Evolutionary conservation across 1,140 invertebrate species (phyloP).

Genomic region (Cephus cinctus): DNA sequence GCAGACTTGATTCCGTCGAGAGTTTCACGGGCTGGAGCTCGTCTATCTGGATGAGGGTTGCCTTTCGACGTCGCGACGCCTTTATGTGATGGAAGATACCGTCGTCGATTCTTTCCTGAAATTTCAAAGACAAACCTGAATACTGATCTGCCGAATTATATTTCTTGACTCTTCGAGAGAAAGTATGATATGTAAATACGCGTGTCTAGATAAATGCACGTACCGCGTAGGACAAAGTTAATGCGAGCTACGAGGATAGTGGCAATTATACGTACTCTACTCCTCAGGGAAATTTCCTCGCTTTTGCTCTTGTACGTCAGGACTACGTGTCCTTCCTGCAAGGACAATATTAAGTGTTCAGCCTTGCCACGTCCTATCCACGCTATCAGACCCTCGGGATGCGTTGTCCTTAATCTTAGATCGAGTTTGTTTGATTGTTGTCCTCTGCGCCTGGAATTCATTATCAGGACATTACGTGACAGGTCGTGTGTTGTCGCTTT

Average conservation of each 20-base stretch:
- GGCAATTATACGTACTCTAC: constrained; percentile 59
- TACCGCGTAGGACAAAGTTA: too few species aligned
- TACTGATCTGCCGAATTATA: too few species aligned
- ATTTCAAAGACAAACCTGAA: too few species aligned
- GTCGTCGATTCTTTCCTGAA: constrained; percentile 58
- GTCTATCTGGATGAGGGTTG: constrained; percentile 60
- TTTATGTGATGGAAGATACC: constrained; percentile 48
- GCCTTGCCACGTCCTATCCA: constrained; percentile 62
- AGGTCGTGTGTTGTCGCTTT: not conserved
- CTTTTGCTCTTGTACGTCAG: constrained; percentile 53
- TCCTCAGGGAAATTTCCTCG: constrained; percentile 55
- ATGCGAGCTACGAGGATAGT: too few species aligned
- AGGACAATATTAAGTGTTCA: constrained; percentile 45
- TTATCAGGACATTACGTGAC: constrained; percentile 6
- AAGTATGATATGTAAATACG: too few species aligned
- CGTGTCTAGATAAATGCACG: too few species aligned
- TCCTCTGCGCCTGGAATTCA: constrained; percentile 50
- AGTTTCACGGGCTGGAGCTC: constrained; percentile 49
- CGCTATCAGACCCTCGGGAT: constrained; percentile 62
- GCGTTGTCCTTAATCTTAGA: constrained; percentile 61
- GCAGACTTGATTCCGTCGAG: constrained; percentile 34
- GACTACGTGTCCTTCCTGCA: constrained; percentile 61
- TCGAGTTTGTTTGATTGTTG: constrained; percentile 66
- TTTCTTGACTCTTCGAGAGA: too few species aligned
- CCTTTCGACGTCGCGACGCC: constrained; percentile 52